Evolutionary conservation across 1,140 invertebrate genomes (phyloP).

Genomic region (Pinna nobilis): DNA sequence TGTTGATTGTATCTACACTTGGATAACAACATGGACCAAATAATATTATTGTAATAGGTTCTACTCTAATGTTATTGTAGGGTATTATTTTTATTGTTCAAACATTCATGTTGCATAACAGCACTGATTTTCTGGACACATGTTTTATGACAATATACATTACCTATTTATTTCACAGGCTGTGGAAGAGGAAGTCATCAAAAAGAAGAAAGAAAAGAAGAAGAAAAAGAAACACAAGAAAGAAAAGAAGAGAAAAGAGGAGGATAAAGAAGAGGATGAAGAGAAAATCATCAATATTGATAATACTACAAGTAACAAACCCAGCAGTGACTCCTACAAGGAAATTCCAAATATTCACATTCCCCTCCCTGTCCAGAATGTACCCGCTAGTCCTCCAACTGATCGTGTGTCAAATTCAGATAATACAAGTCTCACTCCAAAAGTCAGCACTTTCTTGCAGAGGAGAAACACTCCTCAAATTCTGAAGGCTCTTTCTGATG

Average conservation of each 20-base stretch:
- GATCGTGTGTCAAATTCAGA: neutral
- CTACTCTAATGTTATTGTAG: too few species aligned
- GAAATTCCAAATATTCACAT: too few species aligned
- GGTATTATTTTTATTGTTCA: too few species aligned
- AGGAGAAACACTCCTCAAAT: neutral
- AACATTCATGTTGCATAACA: too few species aligned
- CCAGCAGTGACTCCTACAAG: neutral
- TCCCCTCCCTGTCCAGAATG: neutral
- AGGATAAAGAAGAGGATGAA: neutral
- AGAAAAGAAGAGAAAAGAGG: neutral
- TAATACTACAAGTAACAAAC: neutral
- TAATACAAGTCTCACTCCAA: neutral
- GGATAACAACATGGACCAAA: too few species aligned
- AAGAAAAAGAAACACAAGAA: constrained; percentile 6
- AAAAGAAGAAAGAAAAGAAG: constrained; percentile 4
- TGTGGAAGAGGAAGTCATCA: neutral
- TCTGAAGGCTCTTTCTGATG: neutral
- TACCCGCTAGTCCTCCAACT: neutral
- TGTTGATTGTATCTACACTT: too few species aligned
- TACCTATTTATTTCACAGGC: neutral
- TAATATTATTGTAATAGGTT: too few species aligned
- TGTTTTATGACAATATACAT: neutral
- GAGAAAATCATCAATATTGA: constrained; percentile 12
- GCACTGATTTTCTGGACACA: neutral
- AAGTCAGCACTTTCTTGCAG: neutral